phyloP scores from a whole-genome alignment of 1,140 invertebrate genomes.

The Drosophila littoralis region DNA sequence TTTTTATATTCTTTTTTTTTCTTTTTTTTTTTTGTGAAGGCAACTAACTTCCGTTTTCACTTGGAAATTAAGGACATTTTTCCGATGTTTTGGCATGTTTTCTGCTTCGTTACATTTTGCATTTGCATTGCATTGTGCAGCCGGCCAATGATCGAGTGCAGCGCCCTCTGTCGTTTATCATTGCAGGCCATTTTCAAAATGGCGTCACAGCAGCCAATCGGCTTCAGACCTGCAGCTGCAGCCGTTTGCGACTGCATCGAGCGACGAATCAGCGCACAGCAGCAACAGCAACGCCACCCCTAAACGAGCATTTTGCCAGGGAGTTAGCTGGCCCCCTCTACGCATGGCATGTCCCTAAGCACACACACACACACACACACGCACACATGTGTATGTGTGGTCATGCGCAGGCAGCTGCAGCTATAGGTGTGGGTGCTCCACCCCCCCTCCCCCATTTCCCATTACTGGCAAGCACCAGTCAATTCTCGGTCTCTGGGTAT shows the following conservation, averaged over 20 bases:
- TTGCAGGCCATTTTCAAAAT: constrained; percentile 35
- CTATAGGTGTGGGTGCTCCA: constrained; percentile 48
- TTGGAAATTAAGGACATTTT: constrained; percentile 17
- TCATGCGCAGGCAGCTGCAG: constrained; percentile 71
- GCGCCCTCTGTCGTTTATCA: constrained; percentile 28
- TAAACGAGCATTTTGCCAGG: constrained; percentile 14
- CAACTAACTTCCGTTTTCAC: constrained; percentile 43
- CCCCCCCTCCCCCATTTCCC: background rate
- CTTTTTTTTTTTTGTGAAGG: constrained; percentile 12
- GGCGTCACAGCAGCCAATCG: constrained; percentile 57
- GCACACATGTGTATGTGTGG: constrained; percentile 47
- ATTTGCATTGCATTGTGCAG: background rate
- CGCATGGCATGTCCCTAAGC: constrained; percentile 60
- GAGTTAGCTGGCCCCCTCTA: constrained; percentile 12
- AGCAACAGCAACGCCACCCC: constrained; percentile 43
- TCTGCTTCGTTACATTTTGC: constrained; percentile 3
- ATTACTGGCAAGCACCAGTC: constrained; percentile 7
- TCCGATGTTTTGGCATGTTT: background rate
- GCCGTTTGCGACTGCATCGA: constrained; percentile 54
- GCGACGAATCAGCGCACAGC: constrained; percentile 68
- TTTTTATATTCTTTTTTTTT: background rate
- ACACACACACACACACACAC: constrained; percentile 30
- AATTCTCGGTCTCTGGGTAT: constrained; percentile 18
- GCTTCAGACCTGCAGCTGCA: constrained; percentile 54
- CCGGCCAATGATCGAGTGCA: constrained; percentile 31